phyloP scores from a whole-genome alignment of 2,888 invertebrate species.

The Heliconius sara region DNA sequence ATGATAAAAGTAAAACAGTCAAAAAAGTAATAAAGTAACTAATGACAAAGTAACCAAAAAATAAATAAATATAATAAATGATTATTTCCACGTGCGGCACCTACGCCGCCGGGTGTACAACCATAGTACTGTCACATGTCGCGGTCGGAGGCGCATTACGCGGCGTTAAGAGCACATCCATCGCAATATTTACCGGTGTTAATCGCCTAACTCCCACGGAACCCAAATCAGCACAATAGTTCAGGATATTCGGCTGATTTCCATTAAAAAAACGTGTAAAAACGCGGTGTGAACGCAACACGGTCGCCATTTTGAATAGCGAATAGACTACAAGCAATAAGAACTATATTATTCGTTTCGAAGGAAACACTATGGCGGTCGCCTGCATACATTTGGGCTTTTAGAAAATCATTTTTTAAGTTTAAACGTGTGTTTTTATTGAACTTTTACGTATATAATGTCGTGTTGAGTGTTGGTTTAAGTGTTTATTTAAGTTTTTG shows the following conservation, averaged over 20 bases:
- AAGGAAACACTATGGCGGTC: conserved; percentile 85
- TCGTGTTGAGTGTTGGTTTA: conserved; percentile 79
- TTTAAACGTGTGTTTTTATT: conserved; percentile 83
- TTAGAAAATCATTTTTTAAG: conserved; percentile 85
- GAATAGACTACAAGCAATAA: conserved; percentile 85
- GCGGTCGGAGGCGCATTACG: conserved; percentile 76
- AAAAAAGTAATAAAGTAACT: neutral
- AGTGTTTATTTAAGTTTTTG: conserved; percentile 82
- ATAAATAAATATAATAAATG: conserved; percentile 40
- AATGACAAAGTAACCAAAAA: conserved; percentile 16
- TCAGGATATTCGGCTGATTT: conserved; percentile 78
- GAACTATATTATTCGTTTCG: conserved; percentile 85
- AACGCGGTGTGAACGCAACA: conserved; percentile 81
- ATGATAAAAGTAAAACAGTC: neutral
- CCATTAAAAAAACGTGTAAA: conserved; percentile 79
- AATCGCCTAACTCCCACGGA: conserved; percentile 68
- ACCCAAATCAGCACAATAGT: conserved; percentile 78
- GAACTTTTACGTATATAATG: conserved; percentile 84
- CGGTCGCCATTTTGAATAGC: conserved; percentile 85
- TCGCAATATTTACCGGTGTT: conserved; percentile 82
- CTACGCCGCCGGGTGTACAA: conserved; percentile 71
- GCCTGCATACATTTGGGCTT: conserved; percentile 84
- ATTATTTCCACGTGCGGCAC: conserved; percentile 55
- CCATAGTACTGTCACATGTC: conserved; percentile 83
- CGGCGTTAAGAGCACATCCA: conserved; percentile 70